phyloP scores from a whole-genome alignment of 2,113 vertebrate species.

The Psophia crepitans region DNA sequence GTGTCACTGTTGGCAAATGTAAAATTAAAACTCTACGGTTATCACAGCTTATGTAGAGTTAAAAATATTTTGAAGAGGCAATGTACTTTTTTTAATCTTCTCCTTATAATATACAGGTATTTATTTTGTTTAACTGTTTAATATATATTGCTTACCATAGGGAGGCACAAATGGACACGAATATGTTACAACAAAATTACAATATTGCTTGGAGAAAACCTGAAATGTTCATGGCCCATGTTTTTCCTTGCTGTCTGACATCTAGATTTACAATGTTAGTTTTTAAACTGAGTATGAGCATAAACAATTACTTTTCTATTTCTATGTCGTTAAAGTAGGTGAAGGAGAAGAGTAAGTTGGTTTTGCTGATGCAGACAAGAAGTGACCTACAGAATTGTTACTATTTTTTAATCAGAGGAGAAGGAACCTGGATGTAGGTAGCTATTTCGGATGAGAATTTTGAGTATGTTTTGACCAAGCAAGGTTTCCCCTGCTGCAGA shows the following conservation, averaged over 20 bases:
- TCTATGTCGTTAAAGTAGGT: neutral
- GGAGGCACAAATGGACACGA: neutral
- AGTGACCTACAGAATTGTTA: neutral
- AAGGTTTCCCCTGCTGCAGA: neutral
- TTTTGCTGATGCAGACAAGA: neutral
- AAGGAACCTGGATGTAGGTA: neutral
- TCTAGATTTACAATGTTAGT: neutral
- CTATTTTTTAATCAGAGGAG: neutral
- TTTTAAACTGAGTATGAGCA: neutral
- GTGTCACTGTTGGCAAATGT: conserved; percentile 81
- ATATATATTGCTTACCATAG: neutral
- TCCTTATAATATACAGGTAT: neutral
- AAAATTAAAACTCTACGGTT: conserved; percentile 30
- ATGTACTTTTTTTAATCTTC: neutral
- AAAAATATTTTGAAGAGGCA: neutral
- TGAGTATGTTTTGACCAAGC: neutral
- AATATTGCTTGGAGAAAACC: neutral
- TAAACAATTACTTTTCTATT: neutral
- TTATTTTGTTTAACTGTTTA: neutral
- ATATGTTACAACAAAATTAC: neutral
- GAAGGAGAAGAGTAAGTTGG: neutral
- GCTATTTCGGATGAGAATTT: neutral
- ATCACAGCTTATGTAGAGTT: neutral
- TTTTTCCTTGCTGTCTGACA: neutral
- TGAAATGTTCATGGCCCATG: neutral